Conservation (phyloP, 1,140 invertebrate species). For the Drosophila neocordata region DNA sequence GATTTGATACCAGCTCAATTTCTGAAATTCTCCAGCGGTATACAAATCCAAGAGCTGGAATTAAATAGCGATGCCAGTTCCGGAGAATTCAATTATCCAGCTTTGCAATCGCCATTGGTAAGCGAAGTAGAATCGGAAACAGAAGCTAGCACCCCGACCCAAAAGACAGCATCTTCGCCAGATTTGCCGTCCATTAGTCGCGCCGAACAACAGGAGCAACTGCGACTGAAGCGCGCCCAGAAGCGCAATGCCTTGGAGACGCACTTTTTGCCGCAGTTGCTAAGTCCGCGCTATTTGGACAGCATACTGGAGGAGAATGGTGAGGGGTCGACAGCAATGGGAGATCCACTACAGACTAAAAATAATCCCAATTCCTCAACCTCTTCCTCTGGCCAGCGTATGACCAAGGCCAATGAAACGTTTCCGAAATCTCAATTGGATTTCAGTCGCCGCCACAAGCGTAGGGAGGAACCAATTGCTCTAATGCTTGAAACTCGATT, state of each 20-base stretch:
- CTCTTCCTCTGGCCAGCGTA: constrained; percentile 24
- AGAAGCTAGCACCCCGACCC: constrained; percentile 30
- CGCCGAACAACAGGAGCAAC: constrained; percentile 68
- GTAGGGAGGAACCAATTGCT: constrained; percentile 68
- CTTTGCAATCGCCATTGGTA: constrained; percentile 57
- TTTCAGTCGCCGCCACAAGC: constrained; percentile 56
- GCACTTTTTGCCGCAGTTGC: constrained; percentile 84
- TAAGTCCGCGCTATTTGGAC: constrained; percentile 85
- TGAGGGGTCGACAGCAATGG: constrained; percentile 79
- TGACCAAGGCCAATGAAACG: constrained; percentile 56
- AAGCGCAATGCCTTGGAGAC: constrained; percentile 84
- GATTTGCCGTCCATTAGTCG: constrained; percentile 50
- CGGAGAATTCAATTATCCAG: constrained; percentile 54
- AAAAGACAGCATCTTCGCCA: constrained; percentile 25
- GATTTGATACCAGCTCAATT: constrained; percentile 39
- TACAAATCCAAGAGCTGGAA: constrained; percentile 75
- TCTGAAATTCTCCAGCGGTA: constrained; percentile 41
- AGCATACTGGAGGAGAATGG: constrained; percentile 86
- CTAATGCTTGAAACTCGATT: constrained; percentile 70
- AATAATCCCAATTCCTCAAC: constrained; percentile 26
- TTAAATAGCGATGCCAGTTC: constrained; percentile 66
- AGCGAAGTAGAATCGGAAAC: constrained; percentile 71
- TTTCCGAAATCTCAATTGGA: constrained; percentile 75
- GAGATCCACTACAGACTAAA: not conserved
- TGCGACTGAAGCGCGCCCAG: constrained; percentile 78